Evolutionary conservation across 2,888 invertebrate genomes (phyloP).

Genomic region (Agonopterix alstromeriana): DNA sequence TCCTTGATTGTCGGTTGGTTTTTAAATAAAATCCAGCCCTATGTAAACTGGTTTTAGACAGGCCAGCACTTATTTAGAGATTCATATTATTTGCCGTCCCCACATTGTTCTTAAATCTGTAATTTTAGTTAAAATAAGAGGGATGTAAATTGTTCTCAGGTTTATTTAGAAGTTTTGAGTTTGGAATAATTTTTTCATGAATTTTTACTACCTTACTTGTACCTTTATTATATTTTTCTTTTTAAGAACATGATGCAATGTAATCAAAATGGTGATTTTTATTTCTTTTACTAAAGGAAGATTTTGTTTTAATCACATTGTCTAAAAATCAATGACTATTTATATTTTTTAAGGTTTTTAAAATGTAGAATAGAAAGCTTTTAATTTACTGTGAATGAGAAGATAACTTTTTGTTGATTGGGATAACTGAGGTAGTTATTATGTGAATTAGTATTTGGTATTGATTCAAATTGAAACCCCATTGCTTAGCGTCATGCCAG

Average conservation of each 20-base stretch:
- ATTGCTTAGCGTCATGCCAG: conserved; percentile 10
- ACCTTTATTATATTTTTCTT: conserved; percentile 37
- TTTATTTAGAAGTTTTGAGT: conserved; percentile 30
- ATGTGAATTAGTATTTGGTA: conserved; percentile 13
- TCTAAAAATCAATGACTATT: conserved; percentile 45
- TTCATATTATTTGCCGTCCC: conserved; percentile 2
- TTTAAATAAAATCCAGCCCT: no score
- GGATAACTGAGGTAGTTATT: conserved; percentile 11
- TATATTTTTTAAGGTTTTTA: conserved; percentile 46
- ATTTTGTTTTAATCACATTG: conserved; percentile 51
- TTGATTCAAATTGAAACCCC: conserved; percentile 12
- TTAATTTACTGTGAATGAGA: conserved; percentile 37
- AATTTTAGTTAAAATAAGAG: conserved; percentile 7
- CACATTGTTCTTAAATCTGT: background rate
- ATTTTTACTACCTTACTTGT: conserved; percentile 44
- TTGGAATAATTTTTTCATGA: conserved; percentile 36
- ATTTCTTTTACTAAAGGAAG: conserved; percentile 49
- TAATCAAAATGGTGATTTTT: conserved; percentile 49
- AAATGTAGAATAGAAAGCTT: conserved; percentile 23
- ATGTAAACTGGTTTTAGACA: no score
- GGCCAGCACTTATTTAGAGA: background rate
- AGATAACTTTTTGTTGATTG: conserved; percentile 34
- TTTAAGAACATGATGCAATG: conserved; percentile 40
- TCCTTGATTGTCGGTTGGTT: no score
- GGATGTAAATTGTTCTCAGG: conserved; percentile 11